Conservation (phyloP, 2,888 invertebrate genomes). For the Steinernema scapterisci region DNA sequence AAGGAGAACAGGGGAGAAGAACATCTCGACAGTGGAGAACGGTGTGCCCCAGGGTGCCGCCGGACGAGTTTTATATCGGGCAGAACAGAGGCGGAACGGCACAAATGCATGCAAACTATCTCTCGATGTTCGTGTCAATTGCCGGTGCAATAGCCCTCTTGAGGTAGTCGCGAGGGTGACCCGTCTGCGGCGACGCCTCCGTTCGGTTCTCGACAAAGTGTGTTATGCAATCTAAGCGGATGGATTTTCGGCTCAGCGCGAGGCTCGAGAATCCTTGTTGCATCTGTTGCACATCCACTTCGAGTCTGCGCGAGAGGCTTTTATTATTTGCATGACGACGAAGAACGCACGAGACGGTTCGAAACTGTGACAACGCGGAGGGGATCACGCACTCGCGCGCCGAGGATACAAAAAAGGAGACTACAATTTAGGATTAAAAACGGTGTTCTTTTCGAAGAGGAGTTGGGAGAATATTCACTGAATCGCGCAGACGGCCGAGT, state of each 20-base stretch:
- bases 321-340: no score
- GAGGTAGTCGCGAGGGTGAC: neutral
- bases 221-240: slow-evolving; percentile 22
- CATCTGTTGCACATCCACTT: neutral
- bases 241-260: neutral
- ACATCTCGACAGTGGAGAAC: neutral
- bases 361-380: no score
- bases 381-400: no score
- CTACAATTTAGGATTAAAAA: no score
- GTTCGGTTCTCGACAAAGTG: neutral
- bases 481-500: slow-evolving; percentile 26
- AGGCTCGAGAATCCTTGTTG: neutral
- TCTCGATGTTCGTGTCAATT: slow-evolving; percentile 29
- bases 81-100: slow-evolving; percentile 27
- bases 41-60: slow-evolving; percentile 12
- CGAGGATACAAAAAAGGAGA: no score
- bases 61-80: slow-evolving; percentile 26
- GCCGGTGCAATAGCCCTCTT: slow-evolving; percentile 4
- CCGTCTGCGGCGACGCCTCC: neutral
- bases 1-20: slow-evolving; percentile 6
- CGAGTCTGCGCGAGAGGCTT: no score
- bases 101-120: slow-evolving; percentile 24
- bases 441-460: no score
- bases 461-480: neutral
- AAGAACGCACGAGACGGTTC: no score